phyloP scores from a whole-genome alignment of 1,140 invertebrate species.

The Lysiphlebus fabarum region DNA sequence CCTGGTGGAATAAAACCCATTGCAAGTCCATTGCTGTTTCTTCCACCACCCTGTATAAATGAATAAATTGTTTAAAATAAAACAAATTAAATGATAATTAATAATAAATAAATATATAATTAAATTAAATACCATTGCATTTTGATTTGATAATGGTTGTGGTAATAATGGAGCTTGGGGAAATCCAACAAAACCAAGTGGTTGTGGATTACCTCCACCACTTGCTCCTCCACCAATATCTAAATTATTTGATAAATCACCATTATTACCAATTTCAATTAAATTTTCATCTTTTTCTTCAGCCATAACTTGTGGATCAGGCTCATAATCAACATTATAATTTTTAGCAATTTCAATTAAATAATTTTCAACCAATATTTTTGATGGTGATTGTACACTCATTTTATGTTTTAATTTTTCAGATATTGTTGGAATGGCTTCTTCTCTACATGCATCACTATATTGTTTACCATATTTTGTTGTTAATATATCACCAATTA shows the following conservation, averaged over 20 bases:
- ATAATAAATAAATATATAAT: constrained; percentile 12
- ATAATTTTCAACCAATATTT: constrained; percentile 93
- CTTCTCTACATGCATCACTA: constrained; percentile 77
- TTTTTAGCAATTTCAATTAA: constrained; percentile 95
- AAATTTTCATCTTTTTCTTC: constrained; percentile 79
- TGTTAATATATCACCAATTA: constrained; percentile 85
- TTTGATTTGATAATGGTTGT: constrained; percentile 43
- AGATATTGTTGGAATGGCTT: constrained; percentile 78
- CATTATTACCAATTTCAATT: constrained; percentile 71
- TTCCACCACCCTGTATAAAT: constrained; percentile 34
- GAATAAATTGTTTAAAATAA: constrained; percentile 13
- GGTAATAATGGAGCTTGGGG: constrained; percentile 67
- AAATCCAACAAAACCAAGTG: constrained; percentile 77
- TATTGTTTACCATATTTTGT: constrained; percentile 95
- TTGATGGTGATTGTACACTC: constrained; percentile 92
- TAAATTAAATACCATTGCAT: constrained; percentile 33
- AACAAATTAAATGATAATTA: constrained; percentile 18
- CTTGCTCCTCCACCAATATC: constrained; percentile 52
- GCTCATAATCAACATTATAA: constrained; percentile 88
- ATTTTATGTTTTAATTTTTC: constrained; percentile 96
- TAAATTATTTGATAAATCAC: constrained; percentile 57
- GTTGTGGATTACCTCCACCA: constrained; percentile 54
- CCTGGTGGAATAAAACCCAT: constrained; percentile 58
- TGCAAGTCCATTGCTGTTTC: constrained; percentile 35
- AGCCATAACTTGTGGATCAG: constrained; percentile 87